These are phyloP conservation scores for Globodera ellingtonae DNA, from an alignment of 1,140 invertebrate species.

Conservation along the genomic window DNA sequence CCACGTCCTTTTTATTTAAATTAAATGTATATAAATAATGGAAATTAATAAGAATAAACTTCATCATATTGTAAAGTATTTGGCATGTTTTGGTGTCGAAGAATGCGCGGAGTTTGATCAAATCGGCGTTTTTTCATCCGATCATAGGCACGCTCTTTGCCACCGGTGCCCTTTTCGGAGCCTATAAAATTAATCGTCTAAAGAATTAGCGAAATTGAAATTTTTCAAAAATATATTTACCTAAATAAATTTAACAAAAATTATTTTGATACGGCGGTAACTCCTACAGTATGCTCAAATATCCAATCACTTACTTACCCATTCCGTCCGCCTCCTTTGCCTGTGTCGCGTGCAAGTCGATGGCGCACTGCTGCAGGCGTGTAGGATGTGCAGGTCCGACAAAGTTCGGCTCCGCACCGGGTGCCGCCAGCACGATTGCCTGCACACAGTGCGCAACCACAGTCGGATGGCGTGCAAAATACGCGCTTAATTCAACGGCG, in stretches of 20 bases:
- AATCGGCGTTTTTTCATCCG: slow-evolving; percentile 7
- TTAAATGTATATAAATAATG: neutral
- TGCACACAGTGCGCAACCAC: neutral
- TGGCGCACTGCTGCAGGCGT: neutral
- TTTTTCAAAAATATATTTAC: neutral
- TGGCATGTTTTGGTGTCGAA: neutral
- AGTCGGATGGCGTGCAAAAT: slow-evolving; percentile 18
- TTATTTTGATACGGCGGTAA: too few relatives aligned
- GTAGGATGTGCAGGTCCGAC: neutral
- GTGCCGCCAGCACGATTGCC: neutral
- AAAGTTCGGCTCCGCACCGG: neutral
- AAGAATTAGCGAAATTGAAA: neutral
- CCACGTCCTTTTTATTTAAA: neutral
- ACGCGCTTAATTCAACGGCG: slow-evolving; percentile 19
- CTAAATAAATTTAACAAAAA: too few relatives aligned
- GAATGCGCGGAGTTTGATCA: slow-evolving; percentile 4
- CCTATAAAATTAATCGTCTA: neutral
- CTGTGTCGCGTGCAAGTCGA: neutral
- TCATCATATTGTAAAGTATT: neutral
- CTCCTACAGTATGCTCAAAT: too few relatives aligned
- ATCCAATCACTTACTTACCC: neutral
- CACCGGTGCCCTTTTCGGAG: neutral
- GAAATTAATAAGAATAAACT: neutral
- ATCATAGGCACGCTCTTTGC: slow-evolving; percentile 4
- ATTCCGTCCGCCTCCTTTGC: neutral